phyloP scores from a whole-genome alignment of 1,140 invertebrate species.

The Physella acuta region DNA sequence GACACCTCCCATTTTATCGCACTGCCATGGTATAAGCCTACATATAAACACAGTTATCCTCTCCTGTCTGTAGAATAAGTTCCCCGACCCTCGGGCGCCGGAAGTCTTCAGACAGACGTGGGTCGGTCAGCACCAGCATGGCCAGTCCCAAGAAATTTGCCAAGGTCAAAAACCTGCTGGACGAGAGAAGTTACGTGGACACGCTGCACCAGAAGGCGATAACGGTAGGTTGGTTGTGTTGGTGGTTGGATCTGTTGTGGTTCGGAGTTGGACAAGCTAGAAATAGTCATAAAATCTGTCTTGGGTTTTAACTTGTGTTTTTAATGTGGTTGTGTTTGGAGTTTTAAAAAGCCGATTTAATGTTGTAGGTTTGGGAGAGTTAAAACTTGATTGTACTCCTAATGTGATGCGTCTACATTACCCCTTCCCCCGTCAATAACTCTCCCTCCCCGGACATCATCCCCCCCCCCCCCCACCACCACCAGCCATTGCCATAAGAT shows the following conservation, averaged over 20 bases:
- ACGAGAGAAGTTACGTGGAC: constrained; percentile 42
- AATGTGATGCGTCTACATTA: no score
- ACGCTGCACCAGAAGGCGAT: constrained; percentile 44
- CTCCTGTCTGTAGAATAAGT: constrained; percentile 20
- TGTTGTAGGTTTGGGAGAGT: no score
- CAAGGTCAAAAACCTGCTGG: constrained; percentile 43
- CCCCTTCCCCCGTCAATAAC: no score
- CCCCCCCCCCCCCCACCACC: no score
- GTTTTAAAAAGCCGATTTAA: background rate
- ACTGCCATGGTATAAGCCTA: background rate
- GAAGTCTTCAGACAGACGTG: constrained; percentile 26
- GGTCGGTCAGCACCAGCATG: constrained; percentile 22
- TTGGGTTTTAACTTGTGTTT: background rate
- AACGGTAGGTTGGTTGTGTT: constrained; percentile 42
- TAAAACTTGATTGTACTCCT: no score
- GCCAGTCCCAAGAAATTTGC: constrained; percentile 43
- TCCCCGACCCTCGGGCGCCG: constrained; percentile 12
- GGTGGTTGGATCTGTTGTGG: no score
- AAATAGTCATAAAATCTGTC: no score
- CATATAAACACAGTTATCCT: background rate
- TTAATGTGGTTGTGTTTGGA: background rate
- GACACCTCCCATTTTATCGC: background rate
- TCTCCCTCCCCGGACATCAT: no score
- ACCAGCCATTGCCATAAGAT: no score
- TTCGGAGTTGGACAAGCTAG: no score